Conservation (phyloP, 2,797 vertebrate genomes). For the Myiotriccus ornatus region DNA sequence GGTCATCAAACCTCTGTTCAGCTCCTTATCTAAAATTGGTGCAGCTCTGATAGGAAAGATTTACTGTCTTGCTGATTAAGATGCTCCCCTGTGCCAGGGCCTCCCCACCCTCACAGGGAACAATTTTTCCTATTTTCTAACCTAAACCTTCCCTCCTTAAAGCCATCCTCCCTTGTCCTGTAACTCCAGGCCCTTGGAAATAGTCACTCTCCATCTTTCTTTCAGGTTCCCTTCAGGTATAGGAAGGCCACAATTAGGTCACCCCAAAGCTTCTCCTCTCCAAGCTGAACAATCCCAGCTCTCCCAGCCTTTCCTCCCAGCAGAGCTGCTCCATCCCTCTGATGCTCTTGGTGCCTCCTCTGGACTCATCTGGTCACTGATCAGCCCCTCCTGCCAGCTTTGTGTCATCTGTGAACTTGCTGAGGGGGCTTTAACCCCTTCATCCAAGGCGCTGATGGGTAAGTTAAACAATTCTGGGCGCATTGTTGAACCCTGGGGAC, state of each 20-base stretch:
- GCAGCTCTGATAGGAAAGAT: neutral
- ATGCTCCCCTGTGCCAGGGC: neutral
- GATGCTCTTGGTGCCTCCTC: neutral
- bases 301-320: neutral
- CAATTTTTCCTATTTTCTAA: neutral
- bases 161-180: neutral
- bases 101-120: neutral
- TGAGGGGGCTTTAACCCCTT: neutral
- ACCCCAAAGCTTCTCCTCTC: neutral
- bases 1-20: neutral
- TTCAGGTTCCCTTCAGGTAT: neutral
- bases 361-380: neutral
- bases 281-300: neutral
- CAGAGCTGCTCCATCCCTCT: neutral
- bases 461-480: neutral
- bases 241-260: neutral
- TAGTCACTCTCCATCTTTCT: neutral
- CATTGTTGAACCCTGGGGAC: neutral
- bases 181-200: neutral
- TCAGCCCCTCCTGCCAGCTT: neutral
- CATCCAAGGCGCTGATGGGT: neutral
- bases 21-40: neutral
- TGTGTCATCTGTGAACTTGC: neutral
- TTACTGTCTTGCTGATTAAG: neutral
- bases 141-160: neutral